Evolutionary conservation across 2,113 vertebrate genomes (phyloP), one percentile per base, ranked within the genome.

Genomic region (Ibidorhyncha struthersii): DNA sequence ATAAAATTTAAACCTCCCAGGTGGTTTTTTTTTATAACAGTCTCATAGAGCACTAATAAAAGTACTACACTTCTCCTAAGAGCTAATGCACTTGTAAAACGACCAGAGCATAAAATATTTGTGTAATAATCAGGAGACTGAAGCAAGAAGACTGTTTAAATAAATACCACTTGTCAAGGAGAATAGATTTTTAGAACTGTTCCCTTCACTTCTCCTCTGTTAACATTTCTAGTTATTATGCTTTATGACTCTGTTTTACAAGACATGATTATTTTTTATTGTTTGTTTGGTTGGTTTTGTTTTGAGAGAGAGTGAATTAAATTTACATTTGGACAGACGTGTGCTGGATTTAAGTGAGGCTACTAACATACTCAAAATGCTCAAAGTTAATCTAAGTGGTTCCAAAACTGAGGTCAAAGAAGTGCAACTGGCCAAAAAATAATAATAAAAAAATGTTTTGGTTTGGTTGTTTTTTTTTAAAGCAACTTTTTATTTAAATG

Each of bases 1-100:
- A 88, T 93, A 91, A 95, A 96, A 96, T 96, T 95, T 92, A 95
- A 96, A 90, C 65, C 92, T 98, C 96, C 84, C 84, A 88, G 87
- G 96, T 93, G 94, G 43, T 3, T 47, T 93, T 97, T 97, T 94
- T 96, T 72, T 55, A 90, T 94, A 96, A 85, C 62, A 58, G 82
- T 62, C 72, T 89, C 82, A 88, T 78, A 88, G 81, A 96, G 29
- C 83, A 95, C 91, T 92, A 92, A 93, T 96, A 97, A 93, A 97
- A 96, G 85, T 79, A 77, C 93, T 90, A 53, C 56, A 83, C 58
- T 78, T 90, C 72, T 97, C 79, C 86, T 96, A 95, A 95, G 91
- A 97, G 89, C 87, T 96, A 95, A 83, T 84, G 72, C 47, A 82
- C 76, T 95, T 95, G 92, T 96, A 97, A 96, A 96, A 83, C 2